phyloP scores from a whole-genome alignment of 2,113 vertebrate species.

The Bettongia penicillata region DNA sequence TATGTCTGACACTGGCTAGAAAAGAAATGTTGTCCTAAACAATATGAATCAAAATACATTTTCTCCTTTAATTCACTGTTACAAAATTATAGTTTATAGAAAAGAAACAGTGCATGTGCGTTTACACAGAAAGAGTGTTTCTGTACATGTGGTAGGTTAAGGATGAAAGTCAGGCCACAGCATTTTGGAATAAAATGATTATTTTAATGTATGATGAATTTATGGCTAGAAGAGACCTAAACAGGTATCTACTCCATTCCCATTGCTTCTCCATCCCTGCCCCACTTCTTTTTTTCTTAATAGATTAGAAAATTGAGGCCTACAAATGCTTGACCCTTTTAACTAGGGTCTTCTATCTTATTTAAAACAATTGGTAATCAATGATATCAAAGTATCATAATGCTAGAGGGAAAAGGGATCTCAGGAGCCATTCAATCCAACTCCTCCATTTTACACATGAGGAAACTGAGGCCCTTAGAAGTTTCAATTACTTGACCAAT shows the following conservation, averaged over 20 bases:
- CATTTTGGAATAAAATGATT: neutral
- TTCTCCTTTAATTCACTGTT: neutral
- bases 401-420: neutral
- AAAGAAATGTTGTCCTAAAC: neutral
- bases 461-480: neutral
- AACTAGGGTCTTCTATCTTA: neutral
- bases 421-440: neutral
- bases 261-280: neutral
- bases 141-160: neutral
- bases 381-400: neutral
- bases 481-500: neutral
- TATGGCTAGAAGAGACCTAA: neutral
- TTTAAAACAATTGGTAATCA: neutral
- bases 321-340: neutral
- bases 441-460: neutral
- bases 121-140: neutral
- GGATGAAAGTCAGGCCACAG: neutral
- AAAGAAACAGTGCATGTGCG: neutral
- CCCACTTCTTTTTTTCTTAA: neutral
- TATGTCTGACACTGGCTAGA: neutral
- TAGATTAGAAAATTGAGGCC: too few relatives aligned
- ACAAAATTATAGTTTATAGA: neutral
- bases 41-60: neutral
- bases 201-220: neutral
- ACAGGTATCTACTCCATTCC: neutral